Evolutionary conservation across 2,113 vertebrate genomes (phyloP).

Genomic region (Aphyosemion australe): DNA sequence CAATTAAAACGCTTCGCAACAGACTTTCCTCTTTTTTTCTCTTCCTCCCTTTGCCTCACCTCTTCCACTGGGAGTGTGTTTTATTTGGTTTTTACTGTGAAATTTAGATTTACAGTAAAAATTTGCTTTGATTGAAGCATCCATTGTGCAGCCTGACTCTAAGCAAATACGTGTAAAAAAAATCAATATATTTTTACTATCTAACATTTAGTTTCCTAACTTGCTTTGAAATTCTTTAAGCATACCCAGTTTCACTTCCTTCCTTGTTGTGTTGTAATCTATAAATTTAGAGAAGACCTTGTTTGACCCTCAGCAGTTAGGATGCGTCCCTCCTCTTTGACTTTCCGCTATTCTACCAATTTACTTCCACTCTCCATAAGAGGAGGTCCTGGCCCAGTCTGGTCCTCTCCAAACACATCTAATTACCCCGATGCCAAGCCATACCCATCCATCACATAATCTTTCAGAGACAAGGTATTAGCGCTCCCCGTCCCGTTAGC

Average conservation of each 20-base stretch:
- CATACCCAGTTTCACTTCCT: not conserved
- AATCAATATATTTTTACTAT: no score
- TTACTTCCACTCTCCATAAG: slow-evolving; percentile 67
- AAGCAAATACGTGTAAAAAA: no score
- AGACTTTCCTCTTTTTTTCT: slow-evolving; percentile 30
- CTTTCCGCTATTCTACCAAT: slow-evolving; percentile 20
- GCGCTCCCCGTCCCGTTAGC: slow-evolving; percentile 82
- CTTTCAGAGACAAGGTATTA: slow-evolving; percentile 84
- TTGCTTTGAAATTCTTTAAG: not conserved
- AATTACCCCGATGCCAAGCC: slow-evolving; percentile 87
- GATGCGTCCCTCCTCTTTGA: slow-evolving; percentile 37
- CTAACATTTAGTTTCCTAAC: not conserved
- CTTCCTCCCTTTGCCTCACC: not conserved
- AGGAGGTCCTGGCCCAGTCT: slow-evolving; percentile 63
- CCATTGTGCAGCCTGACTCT: no score
- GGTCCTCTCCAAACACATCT: slow-evolving; percentile 81
- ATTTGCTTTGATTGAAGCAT: not conserved
- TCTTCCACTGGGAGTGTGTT: slow-evolving; percentile 8
- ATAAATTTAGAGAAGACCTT: slow-evolving; percentile 29
- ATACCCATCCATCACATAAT: slow-evolving; percentile 86
- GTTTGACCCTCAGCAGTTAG: slow-evolving; percentile 38
- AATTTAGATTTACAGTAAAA: not conserved
- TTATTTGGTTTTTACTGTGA: not conserved
- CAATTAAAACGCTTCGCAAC: slow-evolving; percentile 72
- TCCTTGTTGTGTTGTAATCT: slow-evolving; percentile 16